Percentiles rank a stretch among this genome's conserved stretches.
Evolutionary conservation across 2,113 vertebrate genomes (phyloP).

Genomic region (Suncus etruscus): DNA sequence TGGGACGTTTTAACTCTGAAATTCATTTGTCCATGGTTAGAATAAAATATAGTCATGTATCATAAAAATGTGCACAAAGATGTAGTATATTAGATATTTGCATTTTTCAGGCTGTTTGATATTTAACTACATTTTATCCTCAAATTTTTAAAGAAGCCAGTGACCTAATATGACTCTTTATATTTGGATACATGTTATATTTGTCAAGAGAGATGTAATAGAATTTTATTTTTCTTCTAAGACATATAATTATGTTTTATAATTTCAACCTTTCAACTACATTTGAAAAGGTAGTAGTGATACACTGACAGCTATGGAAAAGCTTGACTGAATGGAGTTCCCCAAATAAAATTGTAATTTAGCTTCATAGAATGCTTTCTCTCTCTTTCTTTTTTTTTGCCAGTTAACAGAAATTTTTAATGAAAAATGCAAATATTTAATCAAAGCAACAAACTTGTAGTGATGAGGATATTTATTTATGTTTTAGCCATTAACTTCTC

Average conservation of each 20-base stretch:
- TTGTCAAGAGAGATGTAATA: constrained; percentile 20
- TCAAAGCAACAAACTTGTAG: constrained; percentile 37
- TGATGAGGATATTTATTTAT: constrained; percentile 57
- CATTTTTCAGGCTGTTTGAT: constrained; percentile 9
- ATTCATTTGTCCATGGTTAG: not conserved
- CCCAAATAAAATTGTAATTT: constrained; percentile 45
- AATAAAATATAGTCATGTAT: not conserved
- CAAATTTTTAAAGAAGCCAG: constrained; percentile 2
- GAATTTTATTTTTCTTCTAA: constrained; percentile 39
- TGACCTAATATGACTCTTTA: constrained; percentile 36
- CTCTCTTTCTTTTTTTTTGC: not conserved
- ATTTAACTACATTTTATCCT: constrained; percentile 16
- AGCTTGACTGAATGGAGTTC: not conserved
- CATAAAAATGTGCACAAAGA: constrained; percentile 16
- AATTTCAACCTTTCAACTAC: not conserved
- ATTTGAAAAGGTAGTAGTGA: constrained; percentile 4
- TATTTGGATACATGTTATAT: not conserved
- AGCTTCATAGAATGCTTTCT: not conserved
- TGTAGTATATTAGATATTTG: not conserved
- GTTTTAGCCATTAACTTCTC: constrained; percentile 25
- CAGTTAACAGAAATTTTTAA: constrained; percentile 39
- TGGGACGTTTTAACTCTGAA: not conserved
- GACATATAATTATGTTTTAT: constrained; percentile 43
- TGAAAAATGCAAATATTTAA: constrained; percentile 66
- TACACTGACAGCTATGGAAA: not conserved